phyloP scores from a whole-genome alignment of 1,140 invertebrate genomes.

The Listronotus bonariensis region DNA sequence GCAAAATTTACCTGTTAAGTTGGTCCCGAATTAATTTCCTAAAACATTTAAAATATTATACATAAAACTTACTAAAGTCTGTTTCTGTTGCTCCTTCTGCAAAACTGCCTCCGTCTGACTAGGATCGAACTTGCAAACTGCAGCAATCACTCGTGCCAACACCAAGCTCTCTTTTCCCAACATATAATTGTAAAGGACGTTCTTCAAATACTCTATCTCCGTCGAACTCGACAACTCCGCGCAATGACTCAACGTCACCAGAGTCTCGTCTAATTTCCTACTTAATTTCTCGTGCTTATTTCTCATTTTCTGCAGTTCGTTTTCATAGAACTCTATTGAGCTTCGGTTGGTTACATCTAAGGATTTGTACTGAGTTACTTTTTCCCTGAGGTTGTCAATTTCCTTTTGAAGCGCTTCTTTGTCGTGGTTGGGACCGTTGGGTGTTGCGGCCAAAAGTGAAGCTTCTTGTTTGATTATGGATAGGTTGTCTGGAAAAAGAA shows the following conservation, averaged over 20 bases:
- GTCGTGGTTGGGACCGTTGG: constrained; percentile 6
- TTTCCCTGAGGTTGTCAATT: constrained; percentile 44
- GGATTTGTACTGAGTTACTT: constrained; percentile 49
- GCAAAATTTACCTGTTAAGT: no score
- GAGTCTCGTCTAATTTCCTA: constrained; percentile 66
- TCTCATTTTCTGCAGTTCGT: constrained; percentile 54
- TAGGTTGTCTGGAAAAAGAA: constrained; percentile 27
- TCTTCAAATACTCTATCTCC: constrained; percentile 86
- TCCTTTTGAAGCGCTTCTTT: constrained; percentile 33
- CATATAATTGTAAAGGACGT: constrained; percentile 84
- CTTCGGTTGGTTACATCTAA: constrained; percentile 50
- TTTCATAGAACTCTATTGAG: constrained; percentile 53
- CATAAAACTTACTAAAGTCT: constrained; percentile 69
- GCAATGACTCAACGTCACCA: constrained; percentile 63
- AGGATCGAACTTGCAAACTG: constrained; percentile 88
- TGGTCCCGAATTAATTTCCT: no score
- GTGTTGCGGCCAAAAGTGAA: constrained; percentile 9
- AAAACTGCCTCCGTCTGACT: constrained; percentile 81
- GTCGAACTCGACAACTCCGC: constrained; percentile 69
- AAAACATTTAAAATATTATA: no score
- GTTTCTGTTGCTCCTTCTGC: constrained; percentile 81
- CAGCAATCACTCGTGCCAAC: constrained; percentile 84
- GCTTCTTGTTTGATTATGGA: constrained; percentile 36
- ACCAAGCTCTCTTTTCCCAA: constrained; percentile 78
- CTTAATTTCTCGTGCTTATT: constrained; percentile 68